These are phyloP conservation scores for Luperina testacea DNA, from an alignment of 2,888 invertebrate genomes.

Conservation along the genomic window DNA sequence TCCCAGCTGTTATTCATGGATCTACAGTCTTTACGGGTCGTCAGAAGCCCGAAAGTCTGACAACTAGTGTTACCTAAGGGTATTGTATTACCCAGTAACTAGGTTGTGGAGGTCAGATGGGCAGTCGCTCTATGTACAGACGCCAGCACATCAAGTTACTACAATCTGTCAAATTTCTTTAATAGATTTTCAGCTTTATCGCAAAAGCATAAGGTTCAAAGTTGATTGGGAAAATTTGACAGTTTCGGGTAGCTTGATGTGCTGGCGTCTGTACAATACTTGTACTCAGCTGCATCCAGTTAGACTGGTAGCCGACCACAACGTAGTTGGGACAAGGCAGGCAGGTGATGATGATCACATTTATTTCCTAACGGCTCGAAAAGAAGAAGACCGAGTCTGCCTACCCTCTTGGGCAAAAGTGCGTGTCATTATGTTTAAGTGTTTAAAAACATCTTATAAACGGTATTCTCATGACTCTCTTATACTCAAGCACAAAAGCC, in stretches of 20 bases:
- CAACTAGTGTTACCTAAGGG: too few relatives aligned
- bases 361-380: too few relatives aligned
- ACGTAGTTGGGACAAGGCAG: too few relatives aligned
- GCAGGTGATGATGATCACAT: too few relatives aligned
- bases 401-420: background rate
- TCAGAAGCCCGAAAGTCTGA: background rate
- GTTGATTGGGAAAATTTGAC: too few relatives aligned
- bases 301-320: background rate
- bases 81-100: background rate
- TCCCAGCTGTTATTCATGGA: background rate
- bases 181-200: too few relatives aligned
- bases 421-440: background rate
- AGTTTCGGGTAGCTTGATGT: too few relatives aligned
- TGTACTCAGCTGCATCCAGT: background rate
- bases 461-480: background rate
- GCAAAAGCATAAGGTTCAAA: too few relatives aligned
- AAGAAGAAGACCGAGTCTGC: background rate
- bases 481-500: conserved; percentile 2
- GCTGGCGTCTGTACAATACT: background rate
- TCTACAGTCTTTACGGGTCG: background rate
- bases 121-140: background rate
- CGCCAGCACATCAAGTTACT: too few relatives aligned
- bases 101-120: background rate
- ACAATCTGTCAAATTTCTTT: too few relatives aligned
- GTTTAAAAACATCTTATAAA: background rate